Evolutionary conservation across 2,888 invertebrate species (phyloP).

Genomic region (Aelia acuminata): DNA sequence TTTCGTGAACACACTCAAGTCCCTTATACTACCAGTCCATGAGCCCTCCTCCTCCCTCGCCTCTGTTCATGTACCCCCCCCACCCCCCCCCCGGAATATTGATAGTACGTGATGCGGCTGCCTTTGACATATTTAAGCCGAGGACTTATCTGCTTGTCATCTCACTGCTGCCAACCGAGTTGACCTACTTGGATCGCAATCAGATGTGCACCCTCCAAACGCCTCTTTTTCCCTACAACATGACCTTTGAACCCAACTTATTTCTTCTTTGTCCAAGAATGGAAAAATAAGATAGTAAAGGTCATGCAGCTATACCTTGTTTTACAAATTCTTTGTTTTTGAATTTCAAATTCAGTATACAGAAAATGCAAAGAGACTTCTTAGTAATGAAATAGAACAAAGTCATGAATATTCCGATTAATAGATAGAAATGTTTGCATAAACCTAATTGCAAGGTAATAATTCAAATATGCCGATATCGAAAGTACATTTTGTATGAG

Average conservation of each 20-base stretch:
- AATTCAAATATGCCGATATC: too few species aligned
- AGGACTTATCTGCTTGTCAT: not conserved
- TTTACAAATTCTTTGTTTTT: not conserved
- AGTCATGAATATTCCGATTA: too few species aligned
- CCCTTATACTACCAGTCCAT: too few species aligned
- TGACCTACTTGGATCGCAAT: not conserved
- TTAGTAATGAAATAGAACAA: too few species aligned
- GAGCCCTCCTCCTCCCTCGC: too few species aligned
- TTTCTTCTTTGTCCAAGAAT: not conserved
- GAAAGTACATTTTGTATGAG: too few species aligned
- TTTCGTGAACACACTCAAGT: too few species aligned
- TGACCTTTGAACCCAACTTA: not conserved
- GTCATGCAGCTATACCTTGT: not conserved
- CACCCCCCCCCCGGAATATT: not conserved
- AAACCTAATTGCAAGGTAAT: too few species aligned
- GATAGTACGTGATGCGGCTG: constrained; percentile 14
- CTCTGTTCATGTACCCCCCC: not conserved
- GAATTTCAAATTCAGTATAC: not conserved
- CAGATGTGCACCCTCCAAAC: not conserved
- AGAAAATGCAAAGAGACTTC: too few species aligned
- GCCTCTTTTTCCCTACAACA: not conserved
- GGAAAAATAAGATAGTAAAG: not conserved
- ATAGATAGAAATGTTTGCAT: too few species aligned
- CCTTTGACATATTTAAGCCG: not conserved
- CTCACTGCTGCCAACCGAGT: not conserved